Evolutionary conservation across 2,888 invertebrate genomes (phyloP).

Genomic region (Stenurella melanura): DNA sequence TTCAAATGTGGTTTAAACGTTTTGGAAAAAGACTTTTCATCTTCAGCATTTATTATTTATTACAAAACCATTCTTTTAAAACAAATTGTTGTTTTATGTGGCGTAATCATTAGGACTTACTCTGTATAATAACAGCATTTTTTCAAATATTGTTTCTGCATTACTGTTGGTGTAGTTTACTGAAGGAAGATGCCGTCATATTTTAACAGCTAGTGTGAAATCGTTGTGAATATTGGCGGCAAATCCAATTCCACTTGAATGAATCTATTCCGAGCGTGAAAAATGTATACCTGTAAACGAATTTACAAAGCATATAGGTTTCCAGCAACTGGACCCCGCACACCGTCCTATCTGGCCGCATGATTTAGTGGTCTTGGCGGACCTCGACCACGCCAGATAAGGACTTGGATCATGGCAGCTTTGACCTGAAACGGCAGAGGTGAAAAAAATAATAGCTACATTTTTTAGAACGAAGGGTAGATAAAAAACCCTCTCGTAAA

Average conservation of each 20-base stretch:
- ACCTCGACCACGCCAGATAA: slow-evolving; percentile 66
- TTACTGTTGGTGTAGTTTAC: too few relatives aligned
- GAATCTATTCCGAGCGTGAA: not conserved
- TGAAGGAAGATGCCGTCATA: too few relatives aligned
- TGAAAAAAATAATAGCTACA: slow-evolving; percentile 68
- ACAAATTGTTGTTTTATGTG: too few relatives aligned
- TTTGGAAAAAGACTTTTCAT: too few relatives aligned
- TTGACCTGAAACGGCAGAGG: slow-evolving; percentile 67
- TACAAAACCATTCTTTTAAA: too few relatives aligned
- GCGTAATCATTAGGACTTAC: too few relatives aligned
- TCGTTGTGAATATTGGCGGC: not conserved
- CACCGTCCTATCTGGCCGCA: slow-evolving; percentile 58
- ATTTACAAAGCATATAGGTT: slow-evolving; percentile 15
- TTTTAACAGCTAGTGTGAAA: not conserved
- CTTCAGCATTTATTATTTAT: too few relatives aligned
- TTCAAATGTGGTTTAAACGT: too few relatives aligned
- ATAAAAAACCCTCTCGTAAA: slow-evolving; percentile 63
- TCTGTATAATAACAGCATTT: too few relatives aligned
- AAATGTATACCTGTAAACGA: slow-evolving; percentile 33
- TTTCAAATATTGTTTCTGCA: too few relatives aligned
- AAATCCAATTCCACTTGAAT: not conserved
- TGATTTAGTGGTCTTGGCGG: slow-evolving; percentile 70
- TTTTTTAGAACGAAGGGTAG: slow-evolving; percentile 65
- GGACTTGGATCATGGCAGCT: slow-evolving; percentile 66
- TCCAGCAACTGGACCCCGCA: slow-evolving; percentile 19